phyloP scores from a whole-genome alignment of 2,888 invertebrate genomes.

The Mesochorus sp. region DNA sequence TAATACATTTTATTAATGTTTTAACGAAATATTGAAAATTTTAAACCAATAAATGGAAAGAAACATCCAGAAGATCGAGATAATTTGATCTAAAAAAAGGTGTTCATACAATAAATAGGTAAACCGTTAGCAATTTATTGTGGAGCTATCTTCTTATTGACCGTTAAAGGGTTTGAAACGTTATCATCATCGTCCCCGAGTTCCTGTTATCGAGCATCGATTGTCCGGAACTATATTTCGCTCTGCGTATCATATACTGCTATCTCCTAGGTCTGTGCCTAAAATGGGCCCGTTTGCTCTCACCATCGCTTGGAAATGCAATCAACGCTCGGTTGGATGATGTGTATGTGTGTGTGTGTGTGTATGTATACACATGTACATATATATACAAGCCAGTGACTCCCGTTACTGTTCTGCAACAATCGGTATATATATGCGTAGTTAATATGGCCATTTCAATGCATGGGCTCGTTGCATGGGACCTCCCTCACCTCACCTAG shows the following conservation, averaged over 20 bases:
- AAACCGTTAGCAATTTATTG: background rate
- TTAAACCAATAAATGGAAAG: background rate
- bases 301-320: conserved; percentile 38
- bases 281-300: conserved; percentile 40
- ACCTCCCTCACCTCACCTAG: background rate
- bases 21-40: background rate
- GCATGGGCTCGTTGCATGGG: conserved; percentile 49
- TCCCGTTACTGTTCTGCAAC: background rate
- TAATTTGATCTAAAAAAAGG: background rate
- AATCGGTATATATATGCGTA: conserved; percentile 55
- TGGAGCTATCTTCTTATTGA: background rate
- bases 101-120: background rate
- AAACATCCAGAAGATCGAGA: background rate
- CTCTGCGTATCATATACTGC: conserved; percentile 12
- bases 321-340: conserved; percentile 36
- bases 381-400: background rate
- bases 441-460: conserved; percentile 64
- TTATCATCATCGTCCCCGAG: conserved; percentile 47
- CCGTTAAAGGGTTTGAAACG: conserved; percentile 40
- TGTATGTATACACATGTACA: background rate
- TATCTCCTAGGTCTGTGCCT: conserved; percentile 24
- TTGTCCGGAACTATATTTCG: background rate
- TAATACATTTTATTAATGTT: too few relatives aligned
- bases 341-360: too few relatives aligned
- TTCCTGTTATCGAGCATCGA: conserved; percentile 35